A percentile compares a stretch with the other conserved stretches of the same genome.
phyloP scores from a whole-genome alignment of 2,113 vertebrate species.

The Pelecanus crispus region DNA sequence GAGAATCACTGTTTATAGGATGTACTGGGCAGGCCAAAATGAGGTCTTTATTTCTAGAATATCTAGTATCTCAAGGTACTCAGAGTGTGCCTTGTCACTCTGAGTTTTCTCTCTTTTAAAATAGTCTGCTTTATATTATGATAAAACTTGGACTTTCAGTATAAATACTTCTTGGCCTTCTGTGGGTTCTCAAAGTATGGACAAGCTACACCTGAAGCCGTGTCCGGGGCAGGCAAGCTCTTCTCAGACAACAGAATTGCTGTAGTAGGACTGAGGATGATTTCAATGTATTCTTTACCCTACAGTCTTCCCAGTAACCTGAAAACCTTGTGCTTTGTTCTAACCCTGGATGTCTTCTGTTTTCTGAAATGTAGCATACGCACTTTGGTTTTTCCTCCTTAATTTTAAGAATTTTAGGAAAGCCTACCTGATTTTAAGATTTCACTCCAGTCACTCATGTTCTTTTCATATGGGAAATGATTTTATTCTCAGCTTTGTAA shows the following conservation, averaged over 20 bases:
- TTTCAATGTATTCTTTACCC: neutral
- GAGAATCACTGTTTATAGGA: neutral
- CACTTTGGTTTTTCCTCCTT: neutral
- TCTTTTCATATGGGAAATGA: neutral
- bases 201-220: neutral
- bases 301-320: neutral
- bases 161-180: neutral
- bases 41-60: neutral
- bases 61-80: neutral
- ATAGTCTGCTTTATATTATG: neutral
- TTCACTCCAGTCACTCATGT: neutral
- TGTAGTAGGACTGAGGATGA: neutral
- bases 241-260: neutral
- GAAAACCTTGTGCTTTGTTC: neutral
- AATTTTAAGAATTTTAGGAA: neutral
- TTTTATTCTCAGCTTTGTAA: neutral
- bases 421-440: neutral
- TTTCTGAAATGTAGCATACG: neutral
- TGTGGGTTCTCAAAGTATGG: neutral
- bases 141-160: neutral
- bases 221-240: neutral
- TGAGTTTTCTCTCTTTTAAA: neutral
- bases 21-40: neutral
- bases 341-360: neutral
- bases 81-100: too few species aligned